Conservation (phyloP, 2,113 vertebrate genomes). For the Rhipidura dahli region DNA sequence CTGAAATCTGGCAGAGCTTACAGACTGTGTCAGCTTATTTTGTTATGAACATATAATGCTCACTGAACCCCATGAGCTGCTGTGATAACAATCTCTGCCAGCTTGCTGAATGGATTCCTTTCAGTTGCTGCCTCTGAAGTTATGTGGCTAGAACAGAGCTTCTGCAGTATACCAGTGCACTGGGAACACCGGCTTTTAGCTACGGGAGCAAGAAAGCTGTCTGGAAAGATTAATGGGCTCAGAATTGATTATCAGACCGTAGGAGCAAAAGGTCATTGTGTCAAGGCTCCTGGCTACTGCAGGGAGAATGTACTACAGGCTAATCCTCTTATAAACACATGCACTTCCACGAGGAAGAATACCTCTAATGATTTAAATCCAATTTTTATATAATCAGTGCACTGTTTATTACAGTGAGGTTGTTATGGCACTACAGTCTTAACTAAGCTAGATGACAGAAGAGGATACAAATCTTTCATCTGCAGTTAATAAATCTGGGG, state of each 20-base stretch:
- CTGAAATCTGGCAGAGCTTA: constrained; percentile 26
- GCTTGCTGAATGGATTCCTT: constrained; percentile 52
- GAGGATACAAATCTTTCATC: background rate
- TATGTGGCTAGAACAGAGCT: background rate
- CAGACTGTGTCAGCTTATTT: constrained; percentile 45
- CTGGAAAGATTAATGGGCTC: background rate
- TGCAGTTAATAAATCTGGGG: background rate
- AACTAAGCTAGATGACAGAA: background rate
- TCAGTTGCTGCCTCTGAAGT: constrained; percentile 40
- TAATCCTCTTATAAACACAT: background rate
- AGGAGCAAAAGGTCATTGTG: background rate
- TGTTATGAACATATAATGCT: constrained; percentile 27
- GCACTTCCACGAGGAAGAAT: background rate
- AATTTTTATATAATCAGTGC: background rate
- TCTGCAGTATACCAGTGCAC: background rate
- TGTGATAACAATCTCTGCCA: constrained; percentile 50
- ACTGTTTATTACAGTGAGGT: background rate
- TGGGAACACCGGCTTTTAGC: background rate
- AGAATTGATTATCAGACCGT: background rate
- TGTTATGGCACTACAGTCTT: background rate
- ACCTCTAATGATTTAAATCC: background rate
- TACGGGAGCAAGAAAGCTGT: background rate
- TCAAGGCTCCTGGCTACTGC: background rate
- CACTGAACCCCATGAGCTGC: constrained; percentile 31
- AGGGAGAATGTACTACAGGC: background rate